Percentiles rank a stretch among this genome's conserved stretches.
Conservation (phyloP, 2,888 invertebrate genomes). For the Tetrapedia diversipes region DNA sequence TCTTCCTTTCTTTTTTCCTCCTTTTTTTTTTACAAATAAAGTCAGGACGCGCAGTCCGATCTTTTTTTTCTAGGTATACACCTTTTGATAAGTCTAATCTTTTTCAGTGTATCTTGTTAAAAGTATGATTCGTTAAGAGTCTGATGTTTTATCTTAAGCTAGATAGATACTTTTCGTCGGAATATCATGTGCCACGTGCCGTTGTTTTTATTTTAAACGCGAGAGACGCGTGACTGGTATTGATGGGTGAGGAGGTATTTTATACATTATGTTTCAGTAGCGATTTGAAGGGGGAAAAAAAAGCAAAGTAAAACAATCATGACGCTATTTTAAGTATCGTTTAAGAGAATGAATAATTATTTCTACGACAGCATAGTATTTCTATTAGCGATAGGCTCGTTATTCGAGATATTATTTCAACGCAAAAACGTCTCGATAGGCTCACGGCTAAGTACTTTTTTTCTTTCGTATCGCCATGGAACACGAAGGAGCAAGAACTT, state of each 20-base stretch:
- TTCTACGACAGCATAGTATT: conserved; percentile 8
- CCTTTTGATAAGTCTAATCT: conserved; percentile 36
- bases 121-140: conserved; percentile 1
- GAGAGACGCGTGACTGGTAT: too few species aligned
- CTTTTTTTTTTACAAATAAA: neutral
- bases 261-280: conserved; percentile 29
- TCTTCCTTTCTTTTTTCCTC: neutral
- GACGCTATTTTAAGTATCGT: conserved; percentile 28
- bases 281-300: conserved; percentile 1
- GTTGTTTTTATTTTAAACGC: conserved; percentile 7
- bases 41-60: neutral
- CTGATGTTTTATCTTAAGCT: conserved; percentile 11
- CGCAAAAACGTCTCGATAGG: conserved; percentile 12
- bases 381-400: conserved; percentile 7
- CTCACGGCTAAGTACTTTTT: conserved; percentile 44
- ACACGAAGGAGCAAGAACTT: conserved; percentile 16
- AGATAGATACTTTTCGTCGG: conserved; percentile 1
- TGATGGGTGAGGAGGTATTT: conserved; percentile 3
- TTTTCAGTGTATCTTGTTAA: conserved; percentile 29
- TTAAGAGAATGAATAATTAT: neutral
- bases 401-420: conserved; percentile 1
- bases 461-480: conserved; percentile 7
- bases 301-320: conserved; percentile 24
- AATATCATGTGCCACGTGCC: conserved; percentile 1
- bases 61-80: conserved; percentile 20